These are phyloP conservation scores for Pseudolaguvia tuberculata DNA, from an alignment of 2,113 vertebrate genomes.

Conservation along the genomic window DNA sequence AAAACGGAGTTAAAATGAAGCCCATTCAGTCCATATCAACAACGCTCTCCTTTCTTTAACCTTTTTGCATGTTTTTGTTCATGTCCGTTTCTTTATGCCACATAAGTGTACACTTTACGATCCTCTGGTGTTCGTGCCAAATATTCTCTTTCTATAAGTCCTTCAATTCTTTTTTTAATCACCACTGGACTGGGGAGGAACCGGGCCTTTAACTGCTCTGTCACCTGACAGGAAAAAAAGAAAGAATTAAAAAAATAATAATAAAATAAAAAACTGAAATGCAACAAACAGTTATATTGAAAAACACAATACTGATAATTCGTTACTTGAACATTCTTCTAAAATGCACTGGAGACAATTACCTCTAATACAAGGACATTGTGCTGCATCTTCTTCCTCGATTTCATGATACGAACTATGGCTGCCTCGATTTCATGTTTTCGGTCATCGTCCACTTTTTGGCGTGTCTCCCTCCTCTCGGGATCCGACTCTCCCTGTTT, in stretches of 20 bases:
- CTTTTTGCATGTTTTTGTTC: conserved; percentile 16
- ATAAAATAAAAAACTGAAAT: too few species aligned
- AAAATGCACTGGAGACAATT: conserved; percentile 12
- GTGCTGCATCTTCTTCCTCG: conserved; percentile 99
- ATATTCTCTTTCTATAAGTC: conserved; percentile 99
- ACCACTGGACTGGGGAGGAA: conserved; percentile 99
- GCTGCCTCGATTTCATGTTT: conserved; percentile 99
- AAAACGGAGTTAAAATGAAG: conserved; percentile 78
- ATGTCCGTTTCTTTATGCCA: conserved; percentile 81
- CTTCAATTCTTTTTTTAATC: conserved; percentile 99
- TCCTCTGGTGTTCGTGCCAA: conserved; percentile 99
- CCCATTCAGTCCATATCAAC: conserved; percentile 87
- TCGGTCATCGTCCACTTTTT: conserved; percentile 98
- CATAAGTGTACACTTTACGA: conserved; percentile 99
- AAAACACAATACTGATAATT: background rate
- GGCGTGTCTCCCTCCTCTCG: conserved; percentile 96
- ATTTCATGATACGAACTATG: conserved; percentile 99
- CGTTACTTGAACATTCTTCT: too few species aligned
- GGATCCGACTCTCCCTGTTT: conserved; percentile 98
- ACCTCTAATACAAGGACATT: conserved; percentile 99
- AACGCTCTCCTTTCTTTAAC: conserved; percentile 63
- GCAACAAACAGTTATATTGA: background rate
- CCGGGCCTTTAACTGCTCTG: conserved; percentile 93
- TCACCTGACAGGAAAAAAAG: conserved; percentile 76
- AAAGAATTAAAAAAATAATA: background rate